These are phyloP conservation scores for Squalus acanthias DNA, from an alignment of 2,797 vertebrate species.

Conservation along the genomic window DNA sequence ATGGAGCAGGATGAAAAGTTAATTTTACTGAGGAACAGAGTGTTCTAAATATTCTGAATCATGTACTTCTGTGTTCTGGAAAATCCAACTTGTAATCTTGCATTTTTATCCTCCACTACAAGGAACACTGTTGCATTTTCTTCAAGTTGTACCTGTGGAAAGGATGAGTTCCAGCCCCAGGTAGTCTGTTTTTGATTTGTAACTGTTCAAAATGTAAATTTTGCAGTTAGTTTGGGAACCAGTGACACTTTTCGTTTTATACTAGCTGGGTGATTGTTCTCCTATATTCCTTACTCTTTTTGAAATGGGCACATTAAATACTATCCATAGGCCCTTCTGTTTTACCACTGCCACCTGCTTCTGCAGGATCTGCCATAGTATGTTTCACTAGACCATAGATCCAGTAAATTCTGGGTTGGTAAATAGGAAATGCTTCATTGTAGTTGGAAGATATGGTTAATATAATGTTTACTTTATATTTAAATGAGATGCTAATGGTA, in stretches of 20 bases:
- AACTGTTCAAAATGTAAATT: background rate
- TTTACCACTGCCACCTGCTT: background rate
- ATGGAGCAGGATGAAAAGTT: background rate
- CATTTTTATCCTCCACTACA: background rate
- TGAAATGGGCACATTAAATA: background rate
- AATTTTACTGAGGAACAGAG: background rate
- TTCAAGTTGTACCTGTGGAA: too few relatives aligned
- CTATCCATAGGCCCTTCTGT: background rate
- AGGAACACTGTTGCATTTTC: background rate
- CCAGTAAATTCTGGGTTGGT: background rate
- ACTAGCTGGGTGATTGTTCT: background rate
- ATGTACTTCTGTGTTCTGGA: background rate
- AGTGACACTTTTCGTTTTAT: background rate
- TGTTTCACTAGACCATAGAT: background rate
- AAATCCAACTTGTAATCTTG: background rate
- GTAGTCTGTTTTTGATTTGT: background rate
- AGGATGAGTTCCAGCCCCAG: too few relatives aligned
- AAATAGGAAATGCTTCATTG: background rate
- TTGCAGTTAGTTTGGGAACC: background rate
- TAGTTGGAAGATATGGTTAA: background rate
- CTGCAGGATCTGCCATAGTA: background rate
- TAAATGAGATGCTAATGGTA: background rate
- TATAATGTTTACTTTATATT: background rate
- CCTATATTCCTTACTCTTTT: background rate
- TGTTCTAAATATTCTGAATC: background rate